Evolutionary conservation across 2,113 vertebrate genomes (phyloP).

Genomic region (Seriola quinqueradiata): DNA sequence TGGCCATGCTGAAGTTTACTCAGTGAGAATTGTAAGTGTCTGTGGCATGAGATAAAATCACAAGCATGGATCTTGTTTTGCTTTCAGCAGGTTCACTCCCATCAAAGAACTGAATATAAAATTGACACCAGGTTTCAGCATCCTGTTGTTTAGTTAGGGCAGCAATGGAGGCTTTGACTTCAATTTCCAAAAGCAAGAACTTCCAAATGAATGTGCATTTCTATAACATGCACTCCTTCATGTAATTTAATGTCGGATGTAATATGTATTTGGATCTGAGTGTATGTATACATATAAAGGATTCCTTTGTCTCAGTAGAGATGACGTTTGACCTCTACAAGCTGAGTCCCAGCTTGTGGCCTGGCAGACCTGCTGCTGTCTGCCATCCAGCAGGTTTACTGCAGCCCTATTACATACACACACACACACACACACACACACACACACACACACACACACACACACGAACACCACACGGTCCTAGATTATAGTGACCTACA

Average conservation of each 20-base stretch:
- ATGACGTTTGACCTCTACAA: slow-evolving; percentile 15
- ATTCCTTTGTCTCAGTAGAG: neutral
- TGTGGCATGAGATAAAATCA: slow-evolving; percentile 15
- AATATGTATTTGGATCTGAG: neutral
- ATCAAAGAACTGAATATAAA: neutral
- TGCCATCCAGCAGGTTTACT: slow-evolving; percentile 27
- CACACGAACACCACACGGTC: slow-evolving; percentile 32
- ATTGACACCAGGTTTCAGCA: neutral
- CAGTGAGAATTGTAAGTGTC: slow-evolving; percentile 36
- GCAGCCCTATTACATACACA: slow-evolving; percentile 22
- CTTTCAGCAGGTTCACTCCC: neutral
- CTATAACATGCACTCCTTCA: neutral
- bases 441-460: slow-evolving; percentile 18
- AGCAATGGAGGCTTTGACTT: neutral
- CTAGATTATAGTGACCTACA: slow-evolving; percentile 80
- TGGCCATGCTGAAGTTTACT: slow-evolving; percentile 48
- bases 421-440: slow-evolving; percentile 28
- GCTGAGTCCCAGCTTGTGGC: neutral
- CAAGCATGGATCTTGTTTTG: neutral
- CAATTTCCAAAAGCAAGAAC: neutral
- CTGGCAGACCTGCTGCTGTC: slow-evolving; percentile 28
- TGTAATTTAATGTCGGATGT: neutral
- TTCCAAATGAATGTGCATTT: neutral
- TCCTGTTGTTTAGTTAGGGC: neutral
- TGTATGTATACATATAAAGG: neutral